Evolutionary conservation across 2,888 invertebrate genomes (phyloP), one percentile per base, ranked within the genome.

Genomic region (Catocala fraxini): DNA sequence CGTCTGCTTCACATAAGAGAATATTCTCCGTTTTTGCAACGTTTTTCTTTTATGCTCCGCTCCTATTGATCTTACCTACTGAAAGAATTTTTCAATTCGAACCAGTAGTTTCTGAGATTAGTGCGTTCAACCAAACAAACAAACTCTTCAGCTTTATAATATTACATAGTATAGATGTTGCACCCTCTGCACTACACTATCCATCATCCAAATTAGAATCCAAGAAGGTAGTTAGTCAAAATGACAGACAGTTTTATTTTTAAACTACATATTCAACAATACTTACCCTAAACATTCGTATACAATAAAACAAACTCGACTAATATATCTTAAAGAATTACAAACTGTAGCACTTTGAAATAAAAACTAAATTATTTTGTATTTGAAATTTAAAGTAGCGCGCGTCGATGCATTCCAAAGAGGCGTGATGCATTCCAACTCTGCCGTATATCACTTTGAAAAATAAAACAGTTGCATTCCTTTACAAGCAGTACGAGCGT

Each of bases 401-500:
- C 61, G 53, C 42, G 51, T 70, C 58, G 56, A 62, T 69, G 70
- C 76, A 77, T 76, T 75, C 76, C 76, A 52, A 63, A 49, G 68
- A 63, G 76, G 63, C 73, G 57, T 68, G 67, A 66, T 71, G 64
- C 68, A 71, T 77, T 75, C 75, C 70, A 54, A 57, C 60, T 54
- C 42, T 58, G 54, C 51, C 69, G 70, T 75, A 73, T 45, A 77
- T 78, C 73, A 70, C 65, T 56, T 55, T 54, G 49, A 63, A 70
- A 56, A 73, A 70, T 71, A 77, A 80, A 79, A 73, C 62, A 60
- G 62, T 65, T 46, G 64, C 74, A 81, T 83, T 80, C 78, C 75
- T 67, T 65, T 62, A 68, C 56, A 64, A 47, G 65, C 56, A 57
- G 66, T 70, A 69, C 53, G 65, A 71, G 71, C 65, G 64, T 68